These are phyloP conservation scores for Lepidonotus clava DNA, from an alignment of 2,888 invertebrate species.

Conservation along the genomic window DNA sequence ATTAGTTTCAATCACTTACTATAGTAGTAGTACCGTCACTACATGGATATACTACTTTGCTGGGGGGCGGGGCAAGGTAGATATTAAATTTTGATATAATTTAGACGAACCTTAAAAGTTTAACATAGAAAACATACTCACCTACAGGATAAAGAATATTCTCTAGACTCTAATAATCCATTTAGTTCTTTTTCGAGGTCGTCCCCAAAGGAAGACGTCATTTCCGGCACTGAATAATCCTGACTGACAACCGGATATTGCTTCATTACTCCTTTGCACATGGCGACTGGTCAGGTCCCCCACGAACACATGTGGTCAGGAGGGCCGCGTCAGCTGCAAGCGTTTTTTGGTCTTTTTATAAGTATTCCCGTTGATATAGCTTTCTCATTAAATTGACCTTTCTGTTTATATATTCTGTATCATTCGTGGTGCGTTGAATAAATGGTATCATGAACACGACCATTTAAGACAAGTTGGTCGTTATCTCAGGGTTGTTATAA, in stretches of 20 bases:
- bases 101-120: no score
- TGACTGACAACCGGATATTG: neutral
- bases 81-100: neutral
- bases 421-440: neutral
- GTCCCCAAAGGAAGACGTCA: constrained; percentile 33
- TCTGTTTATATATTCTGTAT: neutral
- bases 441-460: neutral
- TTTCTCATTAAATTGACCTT: neutral
- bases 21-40: no score
- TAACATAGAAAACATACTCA: neutral
- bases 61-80: neutral
- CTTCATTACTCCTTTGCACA: constrained; percentile 21
- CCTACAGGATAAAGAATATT: constrained; percentile 4
- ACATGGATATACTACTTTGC: no score
- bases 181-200: constrained; percentile 35
- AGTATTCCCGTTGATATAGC: neutral
- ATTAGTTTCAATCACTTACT: no score
- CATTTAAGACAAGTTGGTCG: no score
- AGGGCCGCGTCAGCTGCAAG: no score
- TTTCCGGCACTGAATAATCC: neutral
- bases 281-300: neutral
- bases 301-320: no score
- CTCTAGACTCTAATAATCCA: neutral
- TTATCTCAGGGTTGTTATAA: no score
- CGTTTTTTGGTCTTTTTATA: neutral